Evolutionary conservation across 2,797 vertebrate species (phyloP).

Genomic region (Siniperca undulata): DNA sequence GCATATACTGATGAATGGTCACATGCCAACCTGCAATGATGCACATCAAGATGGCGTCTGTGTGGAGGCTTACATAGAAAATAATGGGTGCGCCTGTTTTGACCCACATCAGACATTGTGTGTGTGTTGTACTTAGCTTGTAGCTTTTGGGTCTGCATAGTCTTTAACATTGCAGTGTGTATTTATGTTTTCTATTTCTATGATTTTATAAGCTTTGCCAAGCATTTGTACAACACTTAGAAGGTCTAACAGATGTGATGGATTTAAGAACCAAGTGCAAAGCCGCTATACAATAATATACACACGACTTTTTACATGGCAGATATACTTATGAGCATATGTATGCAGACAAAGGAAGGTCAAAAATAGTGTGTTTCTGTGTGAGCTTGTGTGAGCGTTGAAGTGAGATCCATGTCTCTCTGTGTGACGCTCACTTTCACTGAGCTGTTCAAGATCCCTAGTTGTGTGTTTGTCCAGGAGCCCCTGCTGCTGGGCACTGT

Average conservation of each 20-base stretch:
- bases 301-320: neutral
- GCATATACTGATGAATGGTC: neutral
- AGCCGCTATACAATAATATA: neutral
- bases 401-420: conserved; percentile 42
- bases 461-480: conserved; percentile 44
- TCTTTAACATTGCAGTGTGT: too few relatives aligned
- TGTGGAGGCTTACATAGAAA: neutral
- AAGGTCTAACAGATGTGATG: neutral
- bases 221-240: neutral
- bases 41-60: neutral
- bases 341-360: neutral
- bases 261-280: neutral
- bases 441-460: conserved; percentile 42
- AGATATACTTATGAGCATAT: neutral
- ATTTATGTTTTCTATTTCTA: neutral
- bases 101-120: too few relatives aligned
- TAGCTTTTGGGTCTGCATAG: too few relatives aligned
- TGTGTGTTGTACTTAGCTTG: neutral
- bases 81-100: neutral
- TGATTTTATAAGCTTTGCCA: neutral
- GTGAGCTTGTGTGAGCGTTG: neutral
- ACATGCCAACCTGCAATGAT: neutral
- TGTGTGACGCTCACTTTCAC: conserved; percentile 49
- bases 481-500: conserved; percentile 50
- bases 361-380: conserved; percentile 12